A percentile compares a stretch with the other conserved stretches of the same genome.
These are phyloP conservation scores for Pachymerium ferrugineum DNA, from an alignment of 2,888 invertebrate genomes.

Conservation along the genomic window DNA sequence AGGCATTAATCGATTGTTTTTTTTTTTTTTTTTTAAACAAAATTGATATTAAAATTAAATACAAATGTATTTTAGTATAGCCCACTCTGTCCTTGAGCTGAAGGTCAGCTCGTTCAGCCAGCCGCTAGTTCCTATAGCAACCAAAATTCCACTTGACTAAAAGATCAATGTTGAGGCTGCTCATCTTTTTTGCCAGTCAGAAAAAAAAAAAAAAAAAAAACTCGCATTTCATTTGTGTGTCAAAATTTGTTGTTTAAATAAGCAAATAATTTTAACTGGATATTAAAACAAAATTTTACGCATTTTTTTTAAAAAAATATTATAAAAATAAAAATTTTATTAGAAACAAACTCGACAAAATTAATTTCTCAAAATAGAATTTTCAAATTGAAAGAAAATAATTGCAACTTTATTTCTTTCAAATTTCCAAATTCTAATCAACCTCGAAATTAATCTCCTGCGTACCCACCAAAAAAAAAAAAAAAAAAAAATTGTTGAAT, in stretches of 20 bases:
- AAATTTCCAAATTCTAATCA: not conserved
- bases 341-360: too few species aligned
- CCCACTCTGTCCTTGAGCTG: constrained; percentile 22
- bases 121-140: constrained; percentile 6
- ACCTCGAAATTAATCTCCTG: not conserved
- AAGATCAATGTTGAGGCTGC: constrained; percentile 25
- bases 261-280: not conserved
- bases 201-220: not conserved
- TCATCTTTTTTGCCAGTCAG: not conserved
- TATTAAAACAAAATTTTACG: not conserved
- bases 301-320: too few species aligned
- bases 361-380: too few species aligned
- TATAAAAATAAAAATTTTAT: too few species aligned
- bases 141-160: not conserved
- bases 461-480: not conserved
- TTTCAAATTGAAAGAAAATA: too few species aligned
- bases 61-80: not conserved
- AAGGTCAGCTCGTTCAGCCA: constrained; percentile 24
- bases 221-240: too few species aligned
- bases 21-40: not conserved
- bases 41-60: not conserved
- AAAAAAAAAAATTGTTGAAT: not conserved
- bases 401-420: too few species aligned
- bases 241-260: too few species aligned
- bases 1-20: not conserved